Base-by-base conservation (phyloP, 1,140 invertebrate genomes). In the Atta cephalotes region DNA sequence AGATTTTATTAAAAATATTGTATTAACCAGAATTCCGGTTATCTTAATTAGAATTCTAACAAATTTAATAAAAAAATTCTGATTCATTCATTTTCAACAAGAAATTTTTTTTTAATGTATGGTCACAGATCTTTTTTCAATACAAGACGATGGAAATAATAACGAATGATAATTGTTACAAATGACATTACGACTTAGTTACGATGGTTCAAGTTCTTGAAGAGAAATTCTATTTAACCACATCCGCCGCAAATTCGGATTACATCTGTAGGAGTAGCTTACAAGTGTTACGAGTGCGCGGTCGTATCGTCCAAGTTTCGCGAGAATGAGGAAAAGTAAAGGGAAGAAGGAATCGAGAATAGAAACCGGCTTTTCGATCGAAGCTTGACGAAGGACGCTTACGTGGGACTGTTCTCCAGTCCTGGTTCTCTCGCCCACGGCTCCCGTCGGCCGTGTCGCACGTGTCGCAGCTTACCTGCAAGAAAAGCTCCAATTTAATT, bases 401-500 rank as follows among this genome's bases (percentile, higher is more conserved):
- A 21, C 21, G 16, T 31, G 45, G 7, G 28, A 39, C 25, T 14
- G 14, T 21, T n/a, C 49, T 63, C 58, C 12, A 58, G 9, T 5
- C 10, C 35, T 39, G 65, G 65, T 70, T 70, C n/a, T 39, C 77
- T 39, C 70, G 56, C 31, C 49, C 66, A 25, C n/a, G 10, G 28
- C 62, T 16, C 18, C 14, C 5, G 31, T 72, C 25, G 65, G 31
- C 35, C n/a, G 78, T 39, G 79, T 45, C 70, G 81, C 86, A 87
- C 86, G 86, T 87, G 81, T 77, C 81, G 86, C 81, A 76, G 80
- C 70, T 84, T 87, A 85, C 80, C 80, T 25, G 80, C 86, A 70
- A 87, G 80, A 87, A 87, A 87, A 85, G 86, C 86, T 87, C 49
- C 71, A 87, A 87, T 87, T 87, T 87, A 87, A 87, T 87, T 87